Evolutionary conservation across 1,140 invertebrate genomes (phyloP), one percentile per base, ranked within the genome.

Genomic region (Macrobrachium rosenbergii): DNA sequence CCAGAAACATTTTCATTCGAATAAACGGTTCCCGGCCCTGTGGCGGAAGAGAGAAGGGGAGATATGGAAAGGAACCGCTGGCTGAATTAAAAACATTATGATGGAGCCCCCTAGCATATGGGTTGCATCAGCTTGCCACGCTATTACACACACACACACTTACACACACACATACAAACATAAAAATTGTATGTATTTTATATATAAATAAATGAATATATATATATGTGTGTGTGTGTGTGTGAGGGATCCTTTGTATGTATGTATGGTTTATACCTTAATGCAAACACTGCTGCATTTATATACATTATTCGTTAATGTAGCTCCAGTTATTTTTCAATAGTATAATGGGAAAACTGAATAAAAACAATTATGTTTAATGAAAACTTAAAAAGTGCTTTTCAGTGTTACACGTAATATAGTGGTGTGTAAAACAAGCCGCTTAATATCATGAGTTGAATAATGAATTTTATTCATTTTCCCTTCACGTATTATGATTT

Each of bases 1-100:
- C 97, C 73, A 99, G 93, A 92, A 99, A 99, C 95, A 99, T 98
- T 92, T 98, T 98, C 98, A 99, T 99, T 79, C 98, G 94, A 83
- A 99, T 99, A 92, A 99, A 99, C 2, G 98, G 98, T 91, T 99
- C 98, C 37, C 98, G 94, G 0, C 98, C 98, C 89, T 89, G 62
- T 16, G 23, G 23, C 23, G 77, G 77, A 83, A 67, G 43, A 83
- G 23, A 87, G 28, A 84, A 43, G 23, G 28, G 60, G n/a, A 58
- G 69, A 72, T 28, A 72, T 28, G 52, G 52, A 69, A 69, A 69
- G 67, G n/a, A 69, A 69, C 28, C n/a, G n/a, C 28, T 69, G 2
- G 16, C 28, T 10, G 28, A 69, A 69, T 37, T 69, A 69, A 69
- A 37, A 52, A 52, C 52, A 8, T 52, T 52, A 52, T 8, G 52